Conservation (phyloP, 2,797 vertebrate species). For the Oreochromis grahami region DNA sequence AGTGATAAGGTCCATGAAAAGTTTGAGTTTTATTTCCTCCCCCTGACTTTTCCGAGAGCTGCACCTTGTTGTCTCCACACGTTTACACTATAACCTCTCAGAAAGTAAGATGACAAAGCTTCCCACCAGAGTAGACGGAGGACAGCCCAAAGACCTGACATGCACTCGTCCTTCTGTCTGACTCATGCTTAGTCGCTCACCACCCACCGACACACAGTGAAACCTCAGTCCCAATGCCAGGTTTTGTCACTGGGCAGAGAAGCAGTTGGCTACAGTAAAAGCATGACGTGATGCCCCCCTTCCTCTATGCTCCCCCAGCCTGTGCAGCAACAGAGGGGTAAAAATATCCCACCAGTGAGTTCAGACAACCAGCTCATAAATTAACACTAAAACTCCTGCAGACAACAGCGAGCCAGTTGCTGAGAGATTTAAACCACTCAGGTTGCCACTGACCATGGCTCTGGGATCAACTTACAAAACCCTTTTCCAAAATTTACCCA, state of each 20-base stretch:
- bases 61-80: conserved; percentile 1
- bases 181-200: conserved; percentile 74
- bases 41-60: not conserved
- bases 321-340: conserved; percentile 81
- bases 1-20: conserved; percentile 40
- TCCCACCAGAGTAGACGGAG: conserved; percentile 41
- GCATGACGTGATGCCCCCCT: conserved; percentile 76
- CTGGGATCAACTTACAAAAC: conserved; percentile 64
- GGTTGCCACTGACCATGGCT: conserved; percentile 67
- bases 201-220: conserved; percentile 73
- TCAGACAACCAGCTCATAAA: conserved; percentile 78
- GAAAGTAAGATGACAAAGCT: conserved; percentile 46
- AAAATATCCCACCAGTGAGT: conserved; percentile 77
- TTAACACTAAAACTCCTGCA: conserved; percentile 74
- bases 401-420: conserved; percentile 69
- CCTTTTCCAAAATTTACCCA: conserved; percentile 71
- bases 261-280: conserved; percentile 72
- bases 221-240: conserved; percentile 76
- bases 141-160: conserved; percentile 70
- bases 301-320: conserved; percentile 71
- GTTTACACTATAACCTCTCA: conserved; percentile 29
- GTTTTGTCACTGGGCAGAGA: conserved; percentile 76
- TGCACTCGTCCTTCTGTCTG: conserved; percentile 69
- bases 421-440: conserved; percentile 72
- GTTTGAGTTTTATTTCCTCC: not conserved